Percentiles rank a stretch among this genome's conserved stretches.
These are phyloP conservation scores for Ormyrus labotus DNA, from an alignment of 2,888 invertebrate genomes.

Conservation along the genomic window DNA sequence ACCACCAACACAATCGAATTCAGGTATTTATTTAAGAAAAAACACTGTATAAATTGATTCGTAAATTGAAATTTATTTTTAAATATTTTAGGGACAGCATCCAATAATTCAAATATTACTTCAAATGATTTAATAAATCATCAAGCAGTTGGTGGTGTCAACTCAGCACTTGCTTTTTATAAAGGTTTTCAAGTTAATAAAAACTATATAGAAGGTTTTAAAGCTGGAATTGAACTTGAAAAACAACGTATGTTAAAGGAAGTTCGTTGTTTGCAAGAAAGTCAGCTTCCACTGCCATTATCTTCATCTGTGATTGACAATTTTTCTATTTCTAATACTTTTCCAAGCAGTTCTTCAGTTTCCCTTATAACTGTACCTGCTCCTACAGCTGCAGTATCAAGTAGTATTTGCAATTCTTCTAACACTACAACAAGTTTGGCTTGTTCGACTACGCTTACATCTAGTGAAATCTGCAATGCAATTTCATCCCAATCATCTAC, in stretches of 20 bases:
- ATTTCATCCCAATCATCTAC: conserved; percentile 74
- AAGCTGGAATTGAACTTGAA: conserved; percentile 41
- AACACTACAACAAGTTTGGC: conserved; percentile 60
- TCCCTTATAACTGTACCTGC: conserved; percentile 62
- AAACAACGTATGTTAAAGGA: conserved; percentile 51
- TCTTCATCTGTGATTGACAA: conserved; percentile 64
- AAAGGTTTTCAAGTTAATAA: conserved; percentile 74
- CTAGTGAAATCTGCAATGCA: conserved; percentile 57
- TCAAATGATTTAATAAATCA: conserved; percentile 70
- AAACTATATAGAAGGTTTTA: conserved; percentile 58
- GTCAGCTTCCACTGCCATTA: conserved; percentile 62
- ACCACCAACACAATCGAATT: conserved; percentile 66
- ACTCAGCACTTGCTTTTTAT: conserved; percentile 74
- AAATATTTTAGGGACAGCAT: conserved; percentile 40
- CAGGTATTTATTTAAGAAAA: conserved; percentile 61
- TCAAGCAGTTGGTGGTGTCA: conserved; percentile 68
- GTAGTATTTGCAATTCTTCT: conserved; percentile 54
- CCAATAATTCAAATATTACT: conserved; percentile 9
- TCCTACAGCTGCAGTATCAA: conserved; percentile 60
- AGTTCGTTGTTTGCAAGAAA: conserved; percentile 56
- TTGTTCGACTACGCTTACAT: conserved; percentile 62
- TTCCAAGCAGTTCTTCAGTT: conserved; percentile 63
- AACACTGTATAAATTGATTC: not conserved
- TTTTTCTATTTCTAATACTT: conserved; percentile 63
- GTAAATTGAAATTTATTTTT: conserved; percentile 27